A percentile compares a stretch with the other conserved stretches of the same genome.
Conservation (phyloP, 2,113 vertebrate genomes). For the Heteronetta atricapilla region DNA sequence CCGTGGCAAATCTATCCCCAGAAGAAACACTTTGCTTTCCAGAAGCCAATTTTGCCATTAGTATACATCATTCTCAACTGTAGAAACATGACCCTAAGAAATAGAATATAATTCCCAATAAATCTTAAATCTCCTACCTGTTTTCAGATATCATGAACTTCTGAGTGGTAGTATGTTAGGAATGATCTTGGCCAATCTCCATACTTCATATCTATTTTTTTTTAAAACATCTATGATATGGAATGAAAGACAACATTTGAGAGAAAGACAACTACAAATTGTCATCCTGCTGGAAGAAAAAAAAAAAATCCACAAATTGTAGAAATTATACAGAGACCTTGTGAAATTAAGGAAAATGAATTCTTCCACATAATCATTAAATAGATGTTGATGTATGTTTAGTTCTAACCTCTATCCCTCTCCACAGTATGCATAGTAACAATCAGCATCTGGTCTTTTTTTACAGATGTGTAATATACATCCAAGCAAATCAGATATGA, state of each 20-base stretch:
- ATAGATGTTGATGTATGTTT: neutral
- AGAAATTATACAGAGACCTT: fast-evolving
- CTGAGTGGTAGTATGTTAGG: neutral
- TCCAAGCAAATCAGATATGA: neutral
- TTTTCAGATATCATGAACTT: neutral
- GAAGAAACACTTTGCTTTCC: neutral
- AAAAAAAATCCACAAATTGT: neutral
- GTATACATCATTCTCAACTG: neutral
- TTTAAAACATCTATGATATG: neutral
- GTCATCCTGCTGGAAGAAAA: neutral
- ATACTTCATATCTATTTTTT: neutral
- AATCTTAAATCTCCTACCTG: neutral
- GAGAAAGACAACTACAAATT: neutral
- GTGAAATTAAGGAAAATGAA: neutral
- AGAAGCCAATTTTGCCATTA: neutral
- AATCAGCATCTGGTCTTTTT: neutral
- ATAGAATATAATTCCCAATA: neutral
- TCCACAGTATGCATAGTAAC: neutral
- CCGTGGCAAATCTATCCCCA: neutral
- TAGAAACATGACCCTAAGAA: neutral
- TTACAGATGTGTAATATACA: neutral
- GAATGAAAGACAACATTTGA: neutral
- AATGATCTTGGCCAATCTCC: neutral
- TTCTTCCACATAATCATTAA: neutral
- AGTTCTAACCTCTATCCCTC: neutral